Evolutionary conservation across 1,140 invertebrate species (phyloP), one percentile per base, ranked within the genome.

Genomic region (Latrodectus geometricus): DNA sequence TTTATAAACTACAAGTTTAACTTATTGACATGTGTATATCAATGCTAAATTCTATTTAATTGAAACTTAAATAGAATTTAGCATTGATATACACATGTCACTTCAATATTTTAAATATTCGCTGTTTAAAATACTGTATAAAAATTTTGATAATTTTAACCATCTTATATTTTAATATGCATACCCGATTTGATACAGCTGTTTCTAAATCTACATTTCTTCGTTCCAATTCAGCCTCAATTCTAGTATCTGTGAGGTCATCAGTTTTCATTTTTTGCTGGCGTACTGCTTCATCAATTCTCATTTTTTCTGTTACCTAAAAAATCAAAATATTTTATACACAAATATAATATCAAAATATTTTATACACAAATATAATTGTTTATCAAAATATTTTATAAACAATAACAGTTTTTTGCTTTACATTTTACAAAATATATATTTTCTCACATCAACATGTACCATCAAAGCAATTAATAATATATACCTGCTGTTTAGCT

Each of bases 401-500:
- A 69, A n/a, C 1, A 69, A 69, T 17, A 69, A 61, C 9, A 69
- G 48, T 49, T 73, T 15, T 48, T 73, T 49, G 12, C 12, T 35
- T 35, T 35, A 35, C 35, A 35, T 35, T 35, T 35, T 35, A n/a
- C 5, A 35, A 35, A 35, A 35, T 35, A 35, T 35, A 35, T 35
- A 35, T 35, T 3, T 35, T 35, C 35, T 35, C 35, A 35, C 35
- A 35, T 35, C 35, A 35, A 35, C 35, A 35, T 35, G 5, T 3
- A 35, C 35, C 5, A 35, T 35, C 35, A 35, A 35, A 35, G 35
- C 5, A 35, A 5, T 35, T 3, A 35, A 35, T 35, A 35, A 61
- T 21, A 49, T n/a, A 20, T 68, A 90, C 89, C 89, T 92, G 90
- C 73, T 92, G 91, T 83, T 92, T 91, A 17, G 91, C 91, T 7